A percentile compares a stretch with the other conserved stretches of the same genome.
phyloP scores from a whole-genome alignment of 2,797 vertebrate genomes.

The Zalophus californianus region DNA sequence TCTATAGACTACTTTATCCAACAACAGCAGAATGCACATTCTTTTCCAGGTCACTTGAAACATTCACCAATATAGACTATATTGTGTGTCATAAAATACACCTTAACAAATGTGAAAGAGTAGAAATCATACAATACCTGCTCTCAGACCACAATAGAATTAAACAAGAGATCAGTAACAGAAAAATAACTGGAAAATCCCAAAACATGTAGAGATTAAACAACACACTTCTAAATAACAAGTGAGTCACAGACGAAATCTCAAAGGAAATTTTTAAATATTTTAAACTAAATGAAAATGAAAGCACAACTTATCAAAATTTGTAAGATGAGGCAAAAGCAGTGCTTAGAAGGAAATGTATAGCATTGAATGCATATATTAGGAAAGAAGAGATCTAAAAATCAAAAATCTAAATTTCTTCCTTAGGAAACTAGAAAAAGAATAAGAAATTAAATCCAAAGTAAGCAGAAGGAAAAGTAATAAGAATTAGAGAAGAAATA shows the following conservation, averaged over 20 bases:
- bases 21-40: not conserved
- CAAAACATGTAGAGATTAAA: not conserved
- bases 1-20: not conserved
- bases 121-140: not conserved
- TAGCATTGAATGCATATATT: not conserved
- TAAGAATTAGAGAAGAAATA: not conserved
- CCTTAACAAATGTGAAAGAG: not conserved
- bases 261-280: not conserved
- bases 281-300: not conserved
- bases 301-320: not conserved
- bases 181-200: not conserved
- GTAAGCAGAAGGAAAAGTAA: not conserved
- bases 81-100: not conserved
- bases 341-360: not conserved
- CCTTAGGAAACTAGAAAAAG: not conserved
- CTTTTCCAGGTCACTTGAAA: not conserved
- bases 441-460: not conserved
- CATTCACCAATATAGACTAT: not conserved
- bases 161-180: not conserved
- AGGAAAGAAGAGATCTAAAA: not conserved
- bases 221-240: not conserved
- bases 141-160: not conserved
- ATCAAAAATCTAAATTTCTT: not conserved
- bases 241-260: not conserved
- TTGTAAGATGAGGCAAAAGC: not conserved